phyloP scores from a whole-genome alignment of 2,113 vertebrate species.

The Anguilla rostrata region DNA sequence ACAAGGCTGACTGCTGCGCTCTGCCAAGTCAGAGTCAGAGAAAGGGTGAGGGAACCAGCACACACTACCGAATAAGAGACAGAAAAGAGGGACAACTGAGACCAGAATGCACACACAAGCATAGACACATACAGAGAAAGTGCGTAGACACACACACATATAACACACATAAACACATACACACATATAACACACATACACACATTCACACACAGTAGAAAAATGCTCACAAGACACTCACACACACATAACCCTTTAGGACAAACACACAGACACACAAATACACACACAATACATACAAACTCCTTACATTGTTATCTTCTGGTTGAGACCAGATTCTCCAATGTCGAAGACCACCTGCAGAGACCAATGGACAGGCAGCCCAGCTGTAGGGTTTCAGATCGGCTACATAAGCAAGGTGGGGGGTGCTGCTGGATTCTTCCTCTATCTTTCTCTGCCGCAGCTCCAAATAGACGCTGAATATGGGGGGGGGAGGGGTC shows the following conservation, averaged over 20 bases:
- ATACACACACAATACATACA: background rate
- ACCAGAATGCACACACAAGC: background rate
- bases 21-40: background rate
- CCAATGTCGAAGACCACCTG: background rate
- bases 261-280: background rate
- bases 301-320: background rate
- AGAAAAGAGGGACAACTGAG: background rate
- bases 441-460: constrained; percentile 39
- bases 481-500: background rate
- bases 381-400: background rate
- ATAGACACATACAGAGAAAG: background rate
- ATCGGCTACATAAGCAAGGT: background rate
- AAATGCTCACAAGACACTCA: background rate
- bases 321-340: background rate
- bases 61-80: background rate
- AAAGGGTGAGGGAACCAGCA: background rate
- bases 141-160: background rate
- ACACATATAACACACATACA: background rate
- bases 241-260: background rate
- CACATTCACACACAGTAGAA: background rate
- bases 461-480: constrained; percentile 53
- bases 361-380: background rate
- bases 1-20: background rate
- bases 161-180: background rate
- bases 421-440: constrained; percentile 37